phyloP scores from a whole-genome alignment of 2,888 invertebrate species.

The Drosophila multiciliata region DNA sequence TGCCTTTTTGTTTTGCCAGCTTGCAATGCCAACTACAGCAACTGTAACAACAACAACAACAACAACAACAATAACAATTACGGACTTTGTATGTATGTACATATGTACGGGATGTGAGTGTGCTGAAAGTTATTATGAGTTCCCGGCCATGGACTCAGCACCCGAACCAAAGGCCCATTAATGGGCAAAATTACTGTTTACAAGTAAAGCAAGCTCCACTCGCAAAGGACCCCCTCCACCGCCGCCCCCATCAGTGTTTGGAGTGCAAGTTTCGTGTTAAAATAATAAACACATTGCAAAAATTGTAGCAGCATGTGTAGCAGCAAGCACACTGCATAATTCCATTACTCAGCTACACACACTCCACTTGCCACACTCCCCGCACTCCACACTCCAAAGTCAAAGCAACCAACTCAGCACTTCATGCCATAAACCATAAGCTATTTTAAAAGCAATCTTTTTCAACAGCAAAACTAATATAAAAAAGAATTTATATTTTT shows the following conservation, averaged over 20 bases:
- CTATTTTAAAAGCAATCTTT: constrained; percentile 75
- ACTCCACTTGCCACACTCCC: not conserved
- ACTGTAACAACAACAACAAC: constrained; percentile 39
- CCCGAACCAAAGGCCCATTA: constrained; percentile 64
- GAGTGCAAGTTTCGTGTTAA: constrained; percentile 79
- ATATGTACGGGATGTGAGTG: constrained; percentile 30
- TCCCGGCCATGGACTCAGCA: constrained; percentile 32
- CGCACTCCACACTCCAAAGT: constrained; percentile 5
- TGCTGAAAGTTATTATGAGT: constrained; percentile 71
- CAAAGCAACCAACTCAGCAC: not conserved
- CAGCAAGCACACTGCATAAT: constrained; percentile 57
- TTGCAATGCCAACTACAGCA: constrained; percentile 47
- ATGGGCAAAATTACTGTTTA: constrained; percentile 80
- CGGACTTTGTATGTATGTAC: constrained; percentile 20
- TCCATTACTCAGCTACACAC: constrained; percentile 64
- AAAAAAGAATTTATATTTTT: not conserved
- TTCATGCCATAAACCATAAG: constrained; percentile 54
- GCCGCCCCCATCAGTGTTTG: constrained; percentile 23
- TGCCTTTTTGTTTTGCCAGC: constrained; percentile 74
- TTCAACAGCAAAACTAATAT: constrained; percentile 48
- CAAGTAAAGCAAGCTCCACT: constrained; percentile 73
- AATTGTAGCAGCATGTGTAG: constrained; percentile 71
- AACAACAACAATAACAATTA: constrained; percentile 58
- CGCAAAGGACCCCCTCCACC: too few relatives aligned
- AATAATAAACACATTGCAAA: constrained; percentile 79